Conservation (phyloP, 2,113 vertebrate genomes). For the Diphyllodes magnificus region DNA sequence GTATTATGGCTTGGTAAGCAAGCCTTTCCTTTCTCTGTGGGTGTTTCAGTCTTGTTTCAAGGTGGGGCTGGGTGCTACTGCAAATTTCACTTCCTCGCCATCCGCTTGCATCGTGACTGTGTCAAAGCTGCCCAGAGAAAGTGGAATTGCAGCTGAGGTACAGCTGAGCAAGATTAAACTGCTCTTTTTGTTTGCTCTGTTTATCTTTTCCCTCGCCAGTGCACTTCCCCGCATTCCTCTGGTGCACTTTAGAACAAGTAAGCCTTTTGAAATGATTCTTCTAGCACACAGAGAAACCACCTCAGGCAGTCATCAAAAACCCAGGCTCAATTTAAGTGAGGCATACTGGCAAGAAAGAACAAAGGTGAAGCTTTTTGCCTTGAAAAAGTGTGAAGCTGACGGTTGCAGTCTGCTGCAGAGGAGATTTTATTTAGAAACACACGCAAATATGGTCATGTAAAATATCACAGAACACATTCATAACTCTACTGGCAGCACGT, state of each 20-base stretch:
- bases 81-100: background rate
- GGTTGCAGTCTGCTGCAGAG: background rate
- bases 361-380: conserved; percentile 33
- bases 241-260: conserved; percentile 2
- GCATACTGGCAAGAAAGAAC: background rate
- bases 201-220: background rate
- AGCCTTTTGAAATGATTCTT: conserved; percentile 5
- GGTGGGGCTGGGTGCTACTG: background rate
- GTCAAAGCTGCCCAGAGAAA: conserved; percentile 1
- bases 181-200: conserved; percentile 10
- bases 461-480: background rate
- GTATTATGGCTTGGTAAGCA: background rate
- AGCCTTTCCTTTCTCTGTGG: background rate
- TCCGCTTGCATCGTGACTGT: background rate
- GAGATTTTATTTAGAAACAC: background rate
- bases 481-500: background rate
- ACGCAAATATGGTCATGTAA: background rate
- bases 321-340: conserved; percentile 7
- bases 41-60: background rate
- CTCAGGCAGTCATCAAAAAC: background rate
- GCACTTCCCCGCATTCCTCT: background rate
- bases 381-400: background rate
- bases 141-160: background rate
- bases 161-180: background rate
- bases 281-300: background rate